Evolutionary conservation across 2,113 vertebrate species (phyloP).

Genomic region (Nothoprocta pentlandii): DNA sequence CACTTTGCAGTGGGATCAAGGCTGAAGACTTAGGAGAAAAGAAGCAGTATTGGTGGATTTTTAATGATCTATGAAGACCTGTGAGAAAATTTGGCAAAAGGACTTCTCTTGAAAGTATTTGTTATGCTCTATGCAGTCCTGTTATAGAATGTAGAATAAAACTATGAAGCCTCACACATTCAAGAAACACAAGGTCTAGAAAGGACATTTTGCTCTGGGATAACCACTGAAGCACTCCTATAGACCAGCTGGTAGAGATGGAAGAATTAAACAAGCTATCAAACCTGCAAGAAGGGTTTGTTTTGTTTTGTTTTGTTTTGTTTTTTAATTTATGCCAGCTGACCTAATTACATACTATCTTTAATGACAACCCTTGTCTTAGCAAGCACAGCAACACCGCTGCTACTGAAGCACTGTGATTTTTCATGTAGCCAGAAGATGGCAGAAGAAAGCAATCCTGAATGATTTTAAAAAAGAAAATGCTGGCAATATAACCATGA

Average conservation of each 20-base stretch:
- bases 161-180: background rate
- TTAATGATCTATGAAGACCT: background rate
- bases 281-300: background rate
- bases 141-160: background rate
- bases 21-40: background rate
- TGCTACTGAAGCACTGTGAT: background rate
- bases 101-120: background rate
- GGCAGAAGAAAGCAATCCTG: conserved; percentile 61
- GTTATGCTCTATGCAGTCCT: background rate
- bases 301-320: background rate
- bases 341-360: background rate
- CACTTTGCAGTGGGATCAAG: conserved; percentile 15
- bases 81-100: background rate
- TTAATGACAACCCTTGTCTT: background rate
- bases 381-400: background rate
- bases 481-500: background rate
- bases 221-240: background rate
- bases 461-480: background rate
- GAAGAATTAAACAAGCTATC: background rate
- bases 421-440: conserved; percentile 54
- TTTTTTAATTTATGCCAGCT: background rate
- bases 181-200: background rate
- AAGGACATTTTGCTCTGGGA: background rate
- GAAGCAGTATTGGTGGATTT: background rate
- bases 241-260: background rate